Base-by-base conservation (phyloP, 2,113 vertebrate species). In the Hypomesus transpacificus region DNA sequence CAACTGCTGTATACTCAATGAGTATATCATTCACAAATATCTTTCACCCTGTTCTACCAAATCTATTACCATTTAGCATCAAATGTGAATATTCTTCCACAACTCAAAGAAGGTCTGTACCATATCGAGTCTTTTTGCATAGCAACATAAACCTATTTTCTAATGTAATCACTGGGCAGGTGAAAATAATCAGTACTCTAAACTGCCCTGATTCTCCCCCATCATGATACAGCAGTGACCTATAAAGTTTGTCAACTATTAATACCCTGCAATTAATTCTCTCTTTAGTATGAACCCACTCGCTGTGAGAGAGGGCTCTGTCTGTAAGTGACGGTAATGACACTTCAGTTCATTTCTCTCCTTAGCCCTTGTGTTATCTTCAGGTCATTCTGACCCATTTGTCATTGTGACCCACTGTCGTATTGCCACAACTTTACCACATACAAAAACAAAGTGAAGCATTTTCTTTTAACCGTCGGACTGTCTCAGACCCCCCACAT, bases 231-330 rank as follows among this genome's bases (percentile, higher is more conserved):
- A 39, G 66, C 66, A 75, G 22, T 69, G 75, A 65, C 76, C 64
- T 73, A 75, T 66, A 31, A 80, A 68, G 68, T 1, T 63, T 18
- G 66, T n/a, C 75, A 34, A 34, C 31, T 80, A 80, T 73, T 79
- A 82, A 82, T 79, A 80, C 61, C 22, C 4, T 0, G 2, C 57
- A 46, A 67, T 71, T 70, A 76, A 50, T 65, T 63, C 70, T 83
- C 73, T 28, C 54, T 50, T 28, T 65, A 72, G 74, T 65, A 63
- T 16, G 39, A 51, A 20, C 53, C 31, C 60, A 31, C 57, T 69
- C 59, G 61, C 52, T 26, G 64, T 66, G 50, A 70, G 6, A 59
- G 69, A 52, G 67, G 57, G 21, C 54, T 72, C 39, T 60, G 64
- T 59, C 75, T 79, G 74, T 51, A 77, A 28, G 70, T 73, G 76